A percentile compares a stretch with the other conserved stretches of the same genome.
Conservation (phyloP, 2,888 invertebrate species). For the Galeruca laticollis region DNA sequence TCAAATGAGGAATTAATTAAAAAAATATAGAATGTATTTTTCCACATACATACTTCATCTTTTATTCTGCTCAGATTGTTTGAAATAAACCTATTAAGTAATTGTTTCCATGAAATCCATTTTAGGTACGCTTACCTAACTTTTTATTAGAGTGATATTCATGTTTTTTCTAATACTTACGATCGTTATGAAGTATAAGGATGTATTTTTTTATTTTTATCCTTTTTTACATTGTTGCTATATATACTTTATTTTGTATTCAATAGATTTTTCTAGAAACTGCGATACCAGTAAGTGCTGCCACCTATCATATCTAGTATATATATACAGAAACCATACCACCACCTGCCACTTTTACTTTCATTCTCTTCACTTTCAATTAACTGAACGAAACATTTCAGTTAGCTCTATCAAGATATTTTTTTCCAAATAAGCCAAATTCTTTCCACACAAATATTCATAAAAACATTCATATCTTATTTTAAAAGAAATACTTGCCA, state of each 20-base stretch:
- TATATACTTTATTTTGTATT: not conserved
- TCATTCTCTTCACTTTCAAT: conserved; percentile 40
- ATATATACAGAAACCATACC: not conserved
- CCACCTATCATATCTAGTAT: not conserved
- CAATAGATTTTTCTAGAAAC: not conserved
- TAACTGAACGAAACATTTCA: not conserved
- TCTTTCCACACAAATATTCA: not conserved
- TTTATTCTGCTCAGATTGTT: no score
- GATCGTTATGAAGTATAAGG: no score
- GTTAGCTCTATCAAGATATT: not conserved
- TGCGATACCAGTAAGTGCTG: conserved; percentile 12
- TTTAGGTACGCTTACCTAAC: no score
- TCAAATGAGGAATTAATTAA: no score
- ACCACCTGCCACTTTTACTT: conserved; percentile 47
- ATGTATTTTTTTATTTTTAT: no score
- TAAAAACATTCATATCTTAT: not conserved
- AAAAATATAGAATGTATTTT: no score
- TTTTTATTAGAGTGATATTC: no score
- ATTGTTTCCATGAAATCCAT: no score
- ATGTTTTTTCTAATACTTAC: no score
- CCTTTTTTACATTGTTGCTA: no score
- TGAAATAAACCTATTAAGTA: no score
- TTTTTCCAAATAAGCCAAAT: not conserved
- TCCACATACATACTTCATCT: no score
- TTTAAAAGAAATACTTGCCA: not conserved